Evolutionary conservation across 1,140 invertebrate species (phyloP).

Genomic region (Musca domestica): DNA sequence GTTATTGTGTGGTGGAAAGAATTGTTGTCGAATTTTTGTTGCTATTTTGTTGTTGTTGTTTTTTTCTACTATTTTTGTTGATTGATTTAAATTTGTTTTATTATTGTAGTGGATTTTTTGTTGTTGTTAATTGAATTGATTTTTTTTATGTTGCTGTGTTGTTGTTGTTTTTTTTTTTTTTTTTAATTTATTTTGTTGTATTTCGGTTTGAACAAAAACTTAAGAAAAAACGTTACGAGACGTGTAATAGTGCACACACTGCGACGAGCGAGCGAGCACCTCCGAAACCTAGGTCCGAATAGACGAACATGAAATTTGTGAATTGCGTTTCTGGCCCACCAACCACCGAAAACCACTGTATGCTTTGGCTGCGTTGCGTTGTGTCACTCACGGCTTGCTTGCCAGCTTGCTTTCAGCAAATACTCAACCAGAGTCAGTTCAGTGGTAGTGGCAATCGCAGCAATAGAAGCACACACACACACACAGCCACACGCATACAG

Average conservation of each 20-base stretch:
- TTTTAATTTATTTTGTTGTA: background rate
- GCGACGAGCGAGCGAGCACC: constrained; percentile 45
- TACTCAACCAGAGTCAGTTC: constrained; percentile 1
- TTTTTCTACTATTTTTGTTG: no score
- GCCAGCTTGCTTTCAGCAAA: background rate
- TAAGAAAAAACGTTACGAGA: constrained; percentile 22
- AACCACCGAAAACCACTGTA: constrained; percentile 32
- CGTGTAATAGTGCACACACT: constrained; percentile 20
- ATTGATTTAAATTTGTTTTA: no score
- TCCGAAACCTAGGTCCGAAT: constrained; percentile 55
- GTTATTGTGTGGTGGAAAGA: no score
- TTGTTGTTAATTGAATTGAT: background rate
- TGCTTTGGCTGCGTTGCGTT: background rate
- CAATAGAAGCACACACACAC: constrained; percentile 12
- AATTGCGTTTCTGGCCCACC: constrained; percentile 52
- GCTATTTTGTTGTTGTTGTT: no score
- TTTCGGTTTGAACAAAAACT: constrained; percentile 11
- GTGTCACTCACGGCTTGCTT: background rate
- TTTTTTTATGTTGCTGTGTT: constrained; percentile 1
- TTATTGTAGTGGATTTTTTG: background rate
- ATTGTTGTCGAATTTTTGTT: no score
- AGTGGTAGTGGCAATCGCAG: background rate
- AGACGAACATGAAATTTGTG: constrained; percentile 47
- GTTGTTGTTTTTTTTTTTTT: constrained; percentile 16
- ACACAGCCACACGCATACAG: background rate